Evolutionary conservation across 2,888 invertebrate genomes (phyloP), one percentile per base, ranked within the genome.

Genomic region (Parnassius apollo): DNA sequence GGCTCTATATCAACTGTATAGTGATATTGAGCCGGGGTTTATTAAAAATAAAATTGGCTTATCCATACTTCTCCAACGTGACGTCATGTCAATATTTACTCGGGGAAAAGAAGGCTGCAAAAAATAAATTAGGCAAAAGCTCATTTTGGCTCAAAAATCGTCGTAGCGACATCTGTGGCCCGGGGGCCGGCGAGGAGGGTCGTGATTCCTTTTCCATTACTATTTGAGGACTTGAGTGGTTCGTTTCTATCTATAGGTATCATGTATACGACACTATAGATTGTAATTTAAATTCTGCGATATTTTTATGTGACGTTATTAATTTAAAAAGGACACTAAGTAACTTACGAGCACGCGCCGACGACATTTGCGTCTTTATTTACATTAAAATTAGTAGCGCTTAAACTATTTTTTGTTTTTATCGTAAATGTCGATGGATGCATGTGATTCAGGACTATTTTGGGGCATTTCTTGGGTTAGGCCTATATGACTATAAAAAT

Each of bases 101-200:
- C 80, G 77, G 78, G 84, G 75, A 88, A 88, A 91, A 90, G 89
- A 89, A 91, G 91, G 91, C 86, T 88, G 86, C 88, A 91, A 91
- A 91, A 91, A 91, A 91, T 91, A 91, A 91, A 91, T 91, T 91
- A 91, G 89, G 90, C 91, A 81, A 88, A 88, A 89, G 86, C 89
- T 88, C 91, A 90, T 91, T 91, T 87, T 80, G 84, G 70, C 78
- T 80, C 82, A 85, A 85, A 88, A 88, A 86, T 86, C 85, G 81
- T 79, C 76, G 74, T 68, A 69, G 77, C 86, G 83, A 84, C 89
- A 91, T 89, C 90, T 91, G 90, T 73, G 87, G 83, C 83, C 82
- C 78, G 75, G 75, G 77, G 71, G 73, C 62, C 60, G 68, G 64
- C 59, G 69, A 35, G 65, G 71, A 70, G 70, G 72, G 59, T 55